A percentile compares a stretch with the other conserved stretches of the same genome.
Conservation (phyloP, 2,797 vertebrate genomes). For the Thaleichthys pacificus region DNA sequence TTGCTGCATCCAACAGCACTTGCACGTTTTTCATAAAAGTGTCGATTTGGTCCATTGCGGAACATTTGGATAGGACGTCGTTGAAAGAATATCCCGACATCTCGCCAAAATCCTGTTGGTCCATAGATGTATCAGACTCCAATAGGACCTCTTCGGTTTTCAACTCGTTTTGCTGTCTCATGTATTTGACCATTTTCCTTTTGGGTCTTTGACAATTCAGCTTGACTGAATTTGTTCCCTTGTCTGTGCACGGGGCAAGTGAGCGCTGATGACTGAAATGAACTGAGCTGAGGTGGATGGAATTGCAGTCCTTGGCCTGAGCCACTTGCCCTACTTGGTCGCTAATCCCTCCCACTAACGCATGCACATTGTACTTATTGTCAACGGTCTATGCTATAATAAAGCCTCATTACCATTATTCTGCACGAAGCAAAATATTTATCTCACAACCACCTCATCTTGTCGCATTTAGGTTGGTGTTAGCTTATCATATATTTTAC, state of each 20-base stretch:
- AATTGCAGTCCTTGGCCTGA: slow-evolving; percentile 78
- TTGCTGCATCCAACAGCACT: slow-evolving; percentile 88
- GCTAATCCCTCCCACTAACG: slow-evolving; percentile 80
- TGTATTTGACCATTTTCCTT: slow-evolving; percentile 81
- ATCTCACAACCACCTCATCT: not conserved
- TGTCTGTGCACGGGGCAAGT: slow-evolving; percentile 62
- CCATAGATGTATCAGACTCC: slow-evolving; percentile 71
- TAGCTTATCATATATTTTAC: not conserved
- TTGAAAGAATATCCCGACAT: slow-evolving; percentile 83
- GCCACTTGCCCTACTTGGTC: slow-evolving; percentile 79
- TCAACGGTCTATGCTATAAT: slow-evolving; percentile 64
- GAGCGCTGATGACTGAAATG: slow-evolving; percentile 70
- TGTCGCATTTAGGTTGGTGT: not conserved
- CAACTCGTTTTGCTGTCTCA: slow-evolving; percentile 80
- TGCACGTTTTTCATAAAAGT: slow-evolving; percentile 93
- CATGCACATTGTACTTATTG: slow-evolving; percentile 75
- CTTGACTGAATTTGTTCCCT: slow-evolving; percentile 45
- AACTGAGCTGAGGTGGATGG: slow-evolving; percentile 76
- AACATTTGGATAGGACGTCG: slow-evolving; percentile 82
- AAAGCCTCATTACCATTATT: slow-evolving; percentile 62
- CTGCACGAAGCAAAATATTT: not conserved
- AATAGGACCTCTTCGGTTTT: slow-evolving; percentile 72
- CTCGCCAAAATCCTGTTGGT: slow-evolving; percentile 74
- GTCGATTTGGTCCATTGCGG: slow-evolving; percentile 85
- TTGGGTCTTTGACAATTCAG: slow-evolving; percentile 6